Base-by-base conservation (phyloP, 2,888 invertebrate genomes). In the Anarsia innoxiella region DNA sequence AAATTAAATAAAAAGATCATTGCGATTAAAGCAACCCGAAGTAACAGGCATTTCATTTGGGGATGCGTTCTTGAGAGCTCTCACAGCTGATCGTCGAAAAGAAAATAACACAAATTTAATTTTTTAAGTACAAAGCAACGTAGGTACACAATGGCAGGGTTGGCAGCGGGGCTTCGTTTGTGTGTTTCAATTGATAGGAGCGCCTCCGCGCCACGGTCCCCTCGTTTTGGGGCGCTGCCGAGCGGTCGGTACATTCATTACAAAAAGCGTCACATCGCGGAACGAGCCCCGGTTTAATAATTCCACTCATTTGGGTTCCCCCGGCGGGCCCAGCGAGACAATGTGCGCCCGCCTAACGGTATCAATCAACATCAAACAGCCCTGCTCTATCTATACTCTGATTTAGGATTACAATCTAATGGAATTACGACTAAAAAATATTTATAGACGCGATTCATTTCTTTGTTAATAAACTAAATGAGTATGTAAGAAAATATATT, bases 351-450 rank as follows among this genome's bases (percentile, higher is more conserved):
- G 69, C 66, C 80, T 82, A 78, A 82, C 83, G 77, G 82, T 82
- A 84, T 84, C 84, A 84, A 84, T 84, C 84, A 84, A 84, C 80
- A 83, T 84, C 82, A 83, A 82, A 83, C 80, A 73, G 66, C 66
- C 73, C 70, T 62, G 70, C 58, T 64, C 56, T 58, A 61, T 64
- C 64, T 61, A 48, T 48, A 54, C 55, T 55, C 53, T 48, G 55
- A 48, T 60, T 56, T 66, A 71, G 76, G 75, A 75, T 63, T 73
- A 69, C 48, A 55, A 54, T n/a, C n/a, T n/a, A n/a, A n/a, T n/a
- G n/a, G n/a, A n/a, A n/a, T n/a, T n/a, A n/a, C n/a, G n/a, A n/a
- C n/a, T n/a, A n/a, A n/a, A n/a, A n/a, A n/a, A n/a, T n/a, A n/a
- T n/a, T n/a, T n/a, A n/a, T n/a, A n/a, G n/a, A n/a, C n/a, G n/a